Percentiles rank a stretch among this genome's conserved stretches.
Evolutionary conservation across 2,888 invertebrate genomes (phyloP).

Genomic region (Odontocolon sp.): DNA sequence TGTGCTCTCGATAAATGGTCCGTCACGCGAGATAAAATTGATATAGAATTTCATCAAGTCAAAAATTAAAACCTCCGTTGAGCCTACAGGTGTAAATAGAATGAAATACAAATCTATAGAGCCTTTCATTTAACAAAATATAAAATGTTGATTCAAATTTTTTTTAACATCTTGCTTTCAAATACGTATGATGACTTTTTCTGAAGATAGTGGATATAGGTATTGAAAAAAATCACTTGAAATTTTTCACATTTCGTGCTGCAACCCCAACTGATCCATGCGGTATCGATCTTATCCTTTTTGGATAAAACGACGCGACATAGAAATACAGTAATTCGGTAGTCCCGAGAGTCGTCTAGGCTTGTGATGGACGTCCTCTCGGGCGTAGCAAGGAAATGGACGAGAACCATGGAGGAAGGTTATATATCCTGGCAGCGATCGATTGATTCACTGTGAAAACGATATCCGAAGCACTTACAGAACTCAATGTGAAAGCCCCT

Average conservation of each 20-base stretch:
- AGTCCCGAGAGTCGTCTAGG: too few species aligned
- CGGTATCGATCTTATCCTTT: slow-evolving; percentile 20
- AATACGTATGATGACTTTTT: too few species aligned
- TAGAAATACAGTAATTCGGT: slow-evolving; percentile 13
- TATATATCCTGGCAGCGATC: slow-evolving; percentile 40
- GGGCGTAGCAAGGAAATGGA: slow-evolving; percentile 7
- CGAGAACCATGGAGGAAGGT: slow-evolving; percentile 11
- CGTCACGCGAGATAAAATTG: background rate
- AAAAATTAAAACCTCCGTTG: too few species aligned
- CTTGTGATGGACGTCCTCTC: slow-evolving; percentile 33
- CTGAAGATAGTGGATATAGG: slow-evolving; percentile 31
- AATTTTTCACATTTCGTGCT: slow-evolving; percentile 41
- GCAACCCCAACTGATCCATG: slow-evolving; percentile 2
- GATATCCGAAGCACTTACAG: slow-evolving; percentile 45
- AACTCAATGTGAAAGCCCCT: slow-evolving; percentile 28
- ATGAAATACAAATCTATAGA: background rate
- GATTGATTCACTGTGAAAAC: slow-evolving; percentile 42
- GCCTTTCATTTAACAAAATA: too few species aligned
- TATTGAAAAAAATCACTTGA: too few species aligned
- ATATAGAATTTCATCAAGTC: background rate
- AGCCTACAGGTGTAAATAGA: too few species aligned
- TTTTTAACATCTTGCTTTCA: too few species aligned
- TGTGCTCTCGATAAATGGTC: slow-evolving; percentile 23
- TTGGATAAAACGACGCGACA: slow-evolving; percentile 20
- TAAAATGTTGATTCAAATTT: too few species aligned